A percentile compares a stretch with the other conserved stretches of the same genome.
These are phyloP conservation scores for Drosophila pallidifrons DNA, from an alignment of 1,140 invertebrate species.

Conservation along the genomic window DNA sequence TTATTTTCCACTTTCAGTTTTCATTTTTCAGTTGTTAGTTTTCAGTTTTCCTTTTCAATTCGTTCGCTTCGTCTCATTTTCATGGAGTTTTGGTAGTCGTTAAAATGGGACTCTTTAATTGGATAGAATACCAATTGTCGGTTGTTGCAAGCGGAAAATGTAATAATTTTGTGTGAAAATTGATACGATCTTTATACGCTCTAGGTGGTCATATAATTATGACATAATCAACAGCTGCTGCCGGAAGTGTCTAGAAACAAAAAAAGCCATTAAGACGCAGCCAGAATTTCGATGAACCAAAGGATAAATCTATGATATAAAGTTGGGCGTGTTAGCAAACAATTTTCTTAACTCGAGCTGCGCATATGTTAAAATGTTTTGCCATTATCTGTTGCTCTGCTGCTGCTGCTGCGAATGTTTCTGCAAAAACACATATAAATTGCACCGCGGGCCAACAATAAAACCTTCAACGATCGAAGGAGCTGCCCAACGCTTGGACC, in stretches of 20 bases:
- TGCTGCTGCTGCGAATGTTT: constrained; percentile 24
- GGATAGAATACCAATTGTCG: constrained; percentile 55
- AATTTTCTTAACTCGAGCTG: constrained; percentile 68
- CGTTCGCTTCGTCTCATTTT: constrained; percentile 56
- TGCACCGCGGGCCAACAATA: constrained; percentile 63
- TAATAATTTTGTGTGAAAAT: constrained; percentile 68
- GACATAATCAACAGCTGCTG: constrained; percentile 56
- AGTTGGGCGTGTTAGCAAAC: constrained; percentile 58
- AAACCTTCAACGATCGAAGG: constrained; percentile 63
- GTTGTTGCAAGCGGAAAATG: constrained; percentile 37
- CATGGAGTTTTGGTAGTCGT: constrained; percentile 64
- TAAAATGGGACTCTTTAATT: constrained; percentile 63
- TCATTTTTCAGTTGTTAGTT: constrained; percentile 59
- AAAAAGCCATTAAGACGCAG: constrained; percentile 20
- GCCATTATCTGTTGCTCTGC: constrained; percentile 53
- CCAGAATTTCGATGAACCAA: background rate
- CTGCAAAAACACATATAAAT: constrained; percentile 57
- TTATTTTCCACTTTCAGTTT: constrained; percentile 81
- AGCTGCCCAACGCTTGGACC: background rate
- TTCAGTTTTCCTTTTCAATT: constrained; percentile 41
- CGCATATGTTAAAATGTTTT: constrained; percentile 69
- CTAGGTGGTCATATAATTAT: constrained; percentile 65
- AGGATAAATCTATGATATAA: background rate
- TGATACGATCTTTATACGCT: constrained; percentile 70
- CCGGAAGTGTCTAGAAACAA: constrained; percentile 38